phyloP scores from a whole-genome alignment of 1,140 invertebrate species.

The Delia radicum region DNA sequence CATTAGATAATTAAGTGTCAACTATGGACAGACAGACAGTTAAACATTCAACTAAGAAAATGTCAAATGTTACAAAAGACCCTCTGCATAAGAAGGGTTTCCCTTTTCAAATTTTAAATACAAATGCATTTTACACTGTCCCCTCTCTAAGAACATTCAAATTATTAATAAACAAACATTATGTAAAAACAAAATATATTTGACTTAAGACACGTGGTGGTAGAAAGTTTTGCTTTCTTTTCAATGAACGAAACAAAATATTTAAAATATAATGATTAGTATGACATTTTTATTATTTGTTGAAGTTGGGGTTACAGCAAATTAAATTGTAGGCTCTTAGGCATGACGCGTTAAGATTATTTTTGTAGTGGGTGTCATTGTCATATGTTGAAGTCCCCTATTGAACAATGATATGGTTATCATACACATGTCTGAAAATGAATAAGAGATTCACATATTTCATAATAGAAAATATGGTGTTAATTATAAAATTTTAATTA shows the following conservation, averaged over 20 bases:
- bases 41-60: background rate
- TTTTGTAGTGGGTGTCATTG: background rate
- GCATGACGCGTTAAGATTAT: background rate
- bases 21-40: background rate
- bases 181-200: background rate
- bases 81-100: background rate
- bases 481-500: background rate
- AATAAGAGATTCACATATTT: no score
- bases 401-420: background rate
- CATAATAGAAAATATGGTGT: background rate
- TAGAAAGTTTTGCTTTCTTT: background rate
- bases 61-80: background rate
- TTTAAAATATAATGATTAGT: background rate
- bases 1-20: background rate
- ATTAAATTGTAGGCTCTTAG: background rate
- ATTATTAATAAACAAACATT: background rate
- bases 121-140: background rate
- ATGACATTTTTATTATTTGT: background rate
- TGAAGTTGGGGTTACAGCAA: conserved; percentile 1
- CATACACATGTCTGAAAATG: background rate
- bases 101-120: background rate
- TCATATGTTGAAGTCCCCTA: background rate
- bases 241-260: background rate
- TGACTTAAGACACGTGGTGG: background rate
- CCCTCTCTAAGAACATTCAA: background rate